Percentiles rank a stretch among this genome's conserved stretches.
Evolutionary conservation across 2,113 vertebrate genomes (phyloP).

Genomic region (Corythornis vintsioides): DNA sequence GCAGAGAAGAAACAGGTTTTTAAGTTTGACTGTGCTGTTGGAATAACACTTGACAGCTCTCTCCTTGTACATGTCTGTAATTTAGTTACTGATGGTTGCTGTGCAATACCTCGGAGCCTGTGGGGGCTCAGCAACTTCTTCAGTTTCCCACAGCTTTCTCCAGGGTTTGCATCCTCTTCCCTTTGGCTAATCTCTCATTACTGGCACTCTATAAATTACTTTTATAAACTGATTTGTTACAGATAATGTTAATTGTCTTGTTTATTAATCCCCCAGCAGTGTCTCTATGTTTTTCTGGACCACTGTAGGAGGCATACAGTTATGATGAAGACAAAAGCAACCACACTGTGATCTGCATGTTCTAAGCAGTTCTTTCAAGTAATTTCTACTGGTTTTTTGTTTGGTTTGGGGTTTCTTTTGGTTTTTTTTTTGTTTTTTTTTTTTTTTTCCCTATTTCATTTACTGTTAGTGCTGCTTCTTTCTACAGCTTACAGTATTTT

Average conservation of each 20-base stretch:
- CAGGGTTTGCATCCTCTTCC: background rate
- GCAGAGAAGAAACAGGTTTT: background rate
- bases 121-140: background rate
- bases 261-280: background rate
- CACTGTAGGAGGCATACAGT: accelerated
- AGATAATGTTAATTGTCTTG: background rate
- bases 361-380: accelerated
- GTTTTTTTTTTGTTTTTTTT: too few relatives aligned
- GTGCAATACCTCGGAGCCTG: background rate
- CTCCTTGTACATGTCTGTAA: background rate
- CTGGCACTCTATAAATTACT: background rate
- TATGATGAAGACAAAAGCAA: background rate
- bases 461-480: background rate
- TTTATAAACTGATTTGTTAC: background rate
- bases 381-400: background rate
- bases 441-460: background rate
- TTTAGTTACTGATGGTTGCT: background rate
- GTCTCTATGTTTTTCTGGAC: background rate
- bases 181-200: background rate
- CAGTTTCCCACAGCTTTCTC: background rate
- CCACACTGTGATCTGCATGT: background rate
- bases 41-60: accelerated
- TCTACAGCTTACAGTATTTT: background rate
- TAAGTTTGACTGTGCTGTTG: background rate
- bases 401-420: background rate